Percentiles rank a stretch among this genome's conserved stretches.
phyloP scores from a whole-genome alignment of 1,140 invertebrate species.

The Tribolium castaneum region DNA sequence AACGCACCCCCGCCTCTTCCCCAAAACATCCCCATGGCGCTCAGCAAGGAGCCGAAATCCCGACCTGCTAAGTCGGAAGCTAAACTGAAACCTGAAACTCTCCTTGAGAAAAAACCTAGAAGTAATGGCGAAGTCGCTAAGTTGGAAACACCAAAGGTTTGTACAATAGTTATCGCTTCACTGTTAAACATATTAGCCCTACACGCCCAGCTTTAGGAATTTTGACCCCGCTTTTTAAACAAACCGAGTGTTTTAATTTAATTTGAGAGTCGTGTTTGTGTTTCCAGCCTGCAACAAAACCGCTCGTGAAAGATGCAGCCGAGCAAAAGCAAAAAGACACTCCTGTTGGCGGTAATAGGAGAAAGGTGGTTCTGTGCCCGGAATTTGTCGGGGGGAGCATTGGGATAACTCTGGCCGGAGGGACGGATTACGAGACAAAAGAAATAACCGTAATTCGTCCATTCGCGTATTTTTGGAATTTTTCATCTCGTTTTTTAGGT shows the following conservation, averaged over 20 bases:
- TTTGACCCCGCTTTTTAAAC: neutral
- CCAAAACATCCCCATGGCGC: constrained; percentile 47
- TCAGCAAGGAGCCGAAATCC: constrained; percentile 29
- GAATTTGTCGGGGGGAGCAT: constrained; percentile 79
- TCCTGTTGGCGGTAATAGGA: neutral
- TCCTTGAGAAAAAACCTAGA: constrained; percentile 8
- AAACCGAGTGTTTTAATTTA: neutral
- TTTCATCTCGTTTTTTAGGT: constrained; percentile 69
- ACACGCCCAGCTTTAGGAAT: neutral
- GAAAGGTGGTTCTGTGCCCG: constrained; percentile 55
- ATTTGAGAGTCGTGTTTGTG: neutral
- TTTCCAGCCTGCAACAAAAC: neutral
- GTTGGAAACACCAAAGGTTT: constrained; percentile 19
- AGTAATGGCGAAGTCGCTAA: constrained; percentile 42
- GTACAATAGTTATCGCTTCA: constrained; percentile 14
- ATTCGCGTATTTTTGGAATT: neutral
- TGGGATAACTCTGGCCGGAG: constrained; percentile 88
- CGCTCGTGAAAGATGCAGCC: neutral
- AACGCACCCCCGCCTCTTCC: constrained; percentile 61
- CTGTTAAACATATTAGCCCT: constrained; percentile 21
- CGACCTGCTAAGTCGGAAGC: neutral
- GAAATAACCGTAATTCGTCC: constrained; percentile 81
- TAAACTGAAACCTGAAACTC: neutral
- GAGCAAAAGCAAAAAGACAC: neutral
- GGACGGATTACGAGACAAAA: constrained; percentile 89